Conservation (phyloP, 2,113 vertebrate species). For the Neodon shergylaensis region DNA sequence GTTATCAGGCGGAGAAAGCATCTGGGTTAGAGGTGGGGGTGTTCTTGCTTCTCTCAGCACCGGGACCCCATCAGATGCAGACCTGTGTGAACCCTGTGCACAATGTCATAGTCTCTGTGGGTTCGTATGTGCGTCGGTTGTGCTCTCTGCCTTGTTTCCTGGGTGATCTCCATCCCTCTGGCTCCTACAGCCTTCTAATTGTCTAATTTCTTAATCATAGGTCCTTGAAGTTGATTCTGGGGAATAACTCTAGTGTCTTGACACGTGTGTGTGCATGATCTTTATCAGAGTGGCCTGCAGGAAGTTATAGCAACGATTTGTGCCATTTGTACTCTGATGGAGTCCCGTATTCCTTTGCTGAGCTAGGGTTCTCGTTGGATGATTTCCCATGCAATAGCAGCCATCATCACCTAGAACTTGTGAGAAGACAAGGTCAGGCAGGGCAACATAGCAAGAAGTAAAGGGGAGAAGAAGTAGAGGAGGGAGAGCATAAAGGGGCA, state of each 20-base stretch:
- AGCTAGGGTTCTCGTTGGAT: background rate
- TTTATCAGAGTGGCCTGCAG: background rate
- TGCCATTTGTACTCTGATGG: background rate
- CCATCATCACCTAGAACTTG: background rate
- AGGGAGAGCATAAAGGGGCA: background rate
- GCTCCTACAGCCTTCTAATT: background rate
- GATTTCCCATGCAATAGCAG: background rate
- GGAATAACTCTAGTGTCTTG: slow-evolving; percentile 6
- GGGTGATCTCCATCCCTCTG: background rate
- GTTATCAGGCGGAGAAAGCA: background rate
- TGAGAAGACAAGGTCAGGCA: background rate
- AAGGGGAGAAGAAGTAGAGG: too few species aligned
- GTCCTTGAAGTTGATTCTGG: slow-evolving; percentile 36
- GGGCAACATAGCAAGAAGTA: too few species aligned
- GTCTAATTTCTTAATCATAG: slow-evolving; percentile 35
- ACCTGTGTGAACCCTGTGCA: background rate
- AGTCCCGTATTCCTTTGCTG: background rate
- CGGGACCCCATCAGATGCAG: background rate
- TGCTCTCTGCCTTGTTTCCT: background rate
- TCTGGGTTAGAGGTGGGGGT: background rate
- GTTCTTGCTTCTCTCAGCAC: background rate
- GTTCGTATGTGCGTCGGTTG: background rate
- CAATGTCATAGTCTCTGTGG: background rate
- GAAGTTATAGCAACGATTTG: background rate
- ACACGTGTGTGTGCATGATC: background rate